These are phyloP conservation scores for Gulo gulo DNA, from an alignment of 2,113 vertebrate species.

Conservation along the genomic window DNA sequence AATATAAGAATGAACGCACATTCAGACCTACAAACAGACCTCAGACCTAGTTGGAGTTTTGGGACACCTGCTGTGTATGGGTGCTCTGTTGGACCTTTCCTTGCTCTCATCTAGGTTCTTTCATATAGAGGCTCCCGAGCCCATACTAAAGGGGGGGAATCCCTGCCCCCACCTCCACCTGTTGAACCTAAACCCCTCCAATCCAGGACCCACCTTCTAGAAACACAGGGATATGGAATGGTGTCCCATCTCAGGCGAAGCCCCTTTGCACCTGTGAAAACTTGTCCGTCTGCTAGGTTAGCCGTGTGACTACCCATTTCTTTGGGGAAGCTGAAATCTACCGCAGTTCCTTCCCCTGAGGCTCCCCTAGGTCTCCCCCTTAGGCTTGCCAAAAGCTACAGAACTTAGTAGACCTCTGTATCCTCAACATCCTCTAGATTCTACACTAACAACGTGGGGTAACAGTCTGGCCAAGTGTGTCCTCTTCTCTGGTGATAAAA, in stretches of 20 bases:
- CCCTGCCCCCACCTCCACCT: not conserved
- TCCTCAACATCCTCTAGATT: not conserved
- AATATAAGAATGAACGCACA: not conserved
- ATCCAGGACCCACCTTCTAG: not conserved
- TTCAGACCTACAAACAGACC: not conserved
- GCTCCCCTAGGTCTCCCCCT: not conserved
- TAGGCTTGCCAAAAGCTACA: not conserved
- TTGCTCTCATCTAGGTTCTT: not conserved
- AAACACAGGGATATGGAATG: not conserved
- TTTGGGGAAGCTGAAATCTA: not conserved
- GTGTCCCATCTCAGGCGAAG: not conserved
- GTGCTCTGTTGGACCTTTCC: rapidly evolving
- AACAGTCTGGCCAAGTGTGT: not conserved
- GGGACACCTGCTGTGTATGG: not conserved
- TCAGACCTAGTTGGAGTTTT: not conserved
- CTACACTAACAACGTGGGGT: not conserved
- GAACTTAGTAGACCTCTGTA: not conserved
- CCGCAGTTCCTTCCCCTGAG: not conserved
- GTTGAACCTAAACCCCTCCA: not conserved
- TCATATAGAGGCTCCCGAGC: rapidly evolving
- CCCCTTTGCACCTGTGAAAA: not conserved
- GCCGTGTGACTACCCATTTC: not conserved
- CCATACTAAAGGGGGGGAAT: not conserved
- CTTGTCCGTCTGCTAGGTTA: not conserved
- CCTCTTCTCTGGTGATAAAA: not conserved